Base-by-base conservation (phyloP, 1,140 invertebrate species). In the Palaemon carinicauda region DNA sequence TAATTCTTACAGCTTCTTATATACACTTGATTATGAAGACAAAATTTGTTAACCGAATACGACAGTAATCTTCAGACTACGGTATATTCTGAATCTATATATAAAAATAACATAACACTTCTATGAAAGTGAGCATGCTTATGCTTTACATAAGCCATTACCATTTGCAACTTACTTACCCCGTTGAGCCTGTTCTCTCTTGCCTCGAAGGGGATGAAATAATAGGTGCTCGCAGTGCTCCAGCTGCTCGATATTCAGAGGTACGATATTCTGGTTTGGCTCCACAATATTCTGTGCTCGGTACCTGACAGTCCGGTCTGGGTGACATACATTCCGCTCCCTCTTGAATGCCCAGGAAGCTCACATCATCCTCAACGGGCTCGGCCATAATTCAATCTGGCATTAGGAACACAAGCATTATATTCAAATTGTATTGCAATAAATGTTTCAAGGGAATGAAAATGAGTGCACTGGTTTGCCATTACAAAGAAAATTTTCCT, bases 331-430 rank as follows among this genome's bases (percentile, higher is more conserved):
- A 19, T 56, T 60, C 71, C 65, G 65, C 52, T 24, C 29, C 21
- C 29, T 87, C 85, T 50, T 75, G 80, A 10, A 56, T 15, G 75
- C 80, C 85, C 51, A 80, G 54, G 29, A 81, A 27, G 53, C 79
- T 87, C 19, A 81, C 71, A 31, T 87, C 85, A 77, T 87, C 79
- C 85, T 81, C 85, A 10, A 87, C 78, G 19, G 85, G 85, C 79
- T 87, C 85, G 77, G 85, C 85, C 85, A 87, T 87, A 75, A 82
- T 87, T 69, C 50, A 27, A 80, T 9, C 83, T 86, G 77, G 1
- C 27, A 74, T n/a, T 29, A 74, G 14, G 21, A 4, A 54, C n/a
- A 27, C 24, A 3, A 15, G 56, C 24, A 75, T 33, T 33, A 27
- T 31, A 3, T 31, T 19, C 14, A 19, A n/a, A 5, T n/a, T 31